Base-by-base conservation (phyloP, 2,888 invertebrate species). In the Dolomedes plantarius region DNA sequence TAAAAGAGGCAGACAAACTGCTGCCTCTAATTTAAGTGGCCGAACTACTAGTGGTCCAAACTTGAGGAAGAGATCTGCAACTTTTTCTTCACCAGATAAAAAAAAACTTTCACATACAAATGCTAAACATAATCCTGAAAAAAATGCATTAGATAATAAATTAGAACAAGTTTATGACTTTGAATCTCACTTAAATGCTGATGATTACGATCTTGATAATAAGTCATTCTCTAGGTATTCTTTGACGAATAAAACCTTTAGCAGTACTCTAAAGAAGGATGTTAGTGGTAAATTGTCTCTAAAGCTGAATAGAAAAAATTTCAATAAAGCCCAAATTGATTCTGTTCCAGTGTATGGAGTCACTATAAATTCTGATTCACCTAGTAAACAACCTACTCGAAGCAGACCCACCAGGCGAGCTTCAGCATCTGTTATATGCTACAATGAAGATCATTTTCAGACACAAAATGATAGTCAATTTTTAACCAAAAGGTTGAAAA, bases 221-320 rank as follows among this genome's bases (percentile, higher is more conserved):
- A 46, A 16, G 2, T 46, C 2, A 2, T 46, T 46, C 16, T 56
- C 56, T 23, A 19, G 13, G 2, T 23, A 56, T 23, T 56, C 41
- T 11, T 6, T 56, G 16, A 23, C 3, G 23, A 46, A 56, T 56
- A 56, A 56, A 16, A n/a, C n/a, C n/a, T 23, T 23, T 56, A 23
- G n/a, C 23, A 56, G 23, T 56, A 23, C 1, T 23, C 23, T 56
- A 11, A 1, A 23, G 28, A 78, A 62, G 9, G 27, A 29, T 13
- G 7, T 56, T 2, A 75, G 82, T 71, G 62, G 27, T 29, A 82
- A 71, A 19, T 32, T 82, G n/a, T 82, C 82, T 1, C 27, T 76
- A 19, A 75, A 74, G 74, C 64, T 62, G n/a, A 75, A 64, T 36
- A 71, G 75, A 31, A 74, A 64, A 27, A 46, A 19, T 7, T 9